Conservation (phyloP, 2,113 vertebrate genomes). For the Daphoenositta chrysoptera region DNA sequence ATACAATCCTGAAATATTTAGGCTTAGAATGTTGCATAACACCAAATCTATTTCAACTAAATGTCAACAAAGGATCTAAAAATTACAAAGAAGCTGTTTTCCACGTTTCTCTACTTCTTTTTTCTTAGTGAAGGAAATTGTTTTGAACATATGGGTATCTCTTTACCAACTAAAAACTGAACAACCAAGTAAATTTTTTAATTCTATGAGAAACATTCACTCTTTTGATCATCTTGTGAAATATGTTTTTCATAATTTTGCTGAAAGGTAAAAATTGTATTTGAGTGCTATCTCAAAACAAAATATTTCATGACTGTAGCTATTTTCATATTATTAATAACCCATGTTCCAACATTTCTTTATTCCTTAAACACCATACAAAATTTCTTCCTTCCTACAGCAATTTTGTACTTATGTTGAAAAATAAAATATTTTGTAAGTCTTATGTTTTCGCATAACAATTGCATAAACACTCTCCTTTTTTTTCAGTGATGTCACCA, state of each 20-base stretch:
- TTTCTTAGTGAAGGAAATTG: neutral
- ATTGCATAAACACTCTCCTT: neutral
- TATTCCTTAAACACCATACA: neutral
- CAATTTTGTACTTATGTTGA: neutral
- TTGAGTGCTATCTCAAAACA: neutral
- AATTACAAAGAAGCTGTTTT: neutral
- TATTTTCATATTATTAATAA: neutral
- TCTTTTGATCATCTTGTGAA: neutral
- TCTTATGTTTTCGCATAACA: neutral
- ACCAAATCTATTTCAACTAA: neutral
- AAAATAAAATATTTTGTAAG: neutral
- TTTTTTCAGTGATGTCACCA: neutral
- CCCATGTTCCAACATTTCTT: neutral
- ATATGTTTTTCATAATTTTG: neutral
- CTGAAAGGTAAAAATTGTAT: neutral
- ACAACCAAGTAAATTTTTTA: neutral
- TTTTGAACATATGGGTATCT: neutral
- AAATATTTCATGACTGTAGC: neutral
- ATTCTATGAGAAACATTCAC: neutral
- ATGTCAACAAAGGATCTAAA: neutral
- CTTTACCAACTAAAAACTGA: neutral
- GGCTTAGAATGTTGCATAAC: neutral
- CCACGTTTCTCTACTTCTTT: rapidly evolving
- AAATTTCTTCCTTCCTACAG: neutral
- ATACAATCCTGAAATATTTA: neutral